phyloP scores from a whole-genome alignment of 1,140 invertebrate genomes.

The Nomia melanderi region DNA sequence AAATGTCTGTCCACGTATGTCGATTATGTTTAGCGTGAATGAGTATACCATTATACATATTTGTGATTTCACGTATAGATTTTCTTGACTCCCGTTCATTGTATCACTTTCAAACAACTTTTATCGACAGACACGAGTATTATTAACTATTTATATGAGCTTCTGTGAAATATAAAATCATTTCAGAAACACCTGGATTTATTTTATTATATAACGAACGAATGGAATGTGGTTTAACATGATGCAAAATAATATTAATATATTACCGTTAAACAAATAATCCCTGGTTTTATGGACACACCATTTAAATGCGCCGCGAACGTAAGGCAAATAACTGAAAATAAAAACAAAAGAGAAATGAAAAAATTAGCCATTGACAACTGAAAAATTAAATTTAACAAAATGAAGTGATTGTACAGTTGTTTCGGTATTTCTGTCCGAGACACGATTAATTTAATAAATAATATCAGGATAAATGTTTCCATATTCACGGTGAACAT shows the following conservation, averaged over 20 bases:
- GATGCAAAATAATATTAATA: not conserved
- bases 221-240: not conserved
- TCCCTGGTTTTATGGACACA: not conserved
- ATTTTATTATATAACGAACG: too few species aligned
- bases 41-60: not conserved
- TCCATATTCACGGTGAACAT: too few species aligned
- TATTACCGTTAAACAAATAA: constrained; percentile 17
- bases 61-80: not conserved
- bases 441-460: too few species aligned
- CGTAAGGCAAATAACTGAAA: constrained; percentile 10
- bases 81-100: too few species aligned
- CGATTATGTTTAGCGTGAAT: constrained; percentile 3
- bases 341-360: constrained; percentile 9
- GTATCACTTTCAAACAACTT: not conserved
- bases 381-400: not conserved
- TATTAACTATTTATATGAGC: too few species aligned
- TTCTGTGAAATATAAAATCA: too few species aligned
- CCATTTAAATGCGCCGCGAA: not conserved
- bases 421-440: too few species aligned
- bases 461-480: too few species aligned
- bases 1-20: not conserved
- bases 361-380: not conserved
- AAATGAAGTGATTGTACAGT: not conserved
- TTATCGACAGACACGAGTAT: not conserved
- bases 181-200: too few species aligned